Evolutionary conservation across 2,113 vertebrate genomes (phyloP).

Genomic region (Nipponia nippon): DNA sequence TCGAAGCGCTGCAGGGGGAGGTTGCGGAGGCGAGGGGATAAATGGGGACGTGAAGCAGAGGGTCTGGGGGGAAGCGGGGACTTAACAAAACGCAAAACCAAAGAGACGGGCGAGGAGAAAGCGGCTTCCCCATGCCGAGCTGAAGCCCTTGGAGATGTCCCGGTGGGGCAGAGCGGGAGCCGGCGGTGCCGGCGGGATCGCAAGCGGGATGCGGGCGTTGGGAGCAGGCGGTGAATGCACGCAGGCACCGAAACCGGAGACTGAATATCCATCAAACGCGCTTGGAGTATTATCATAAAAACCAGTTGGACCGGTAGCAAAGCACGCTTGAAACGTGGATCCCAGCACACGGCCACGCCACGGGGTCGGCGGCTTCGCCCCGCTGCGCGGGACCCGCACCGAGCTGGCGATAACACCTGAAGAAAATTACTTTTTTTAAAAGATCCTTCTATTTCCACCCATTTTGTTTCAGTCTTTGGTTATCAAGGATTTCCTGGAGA

Average conservation of each 20-base stretch:
- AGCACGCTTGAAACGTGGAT: not conserved
- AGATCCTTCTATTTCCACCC: not conserved
- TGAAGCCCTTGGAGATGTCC: not conserved
- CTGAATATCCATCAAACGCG: not conserved
- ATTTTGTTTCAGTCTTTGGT: not conserved
- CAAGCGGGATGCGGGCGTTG: not conserved
- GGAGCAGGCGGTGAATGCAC: not conserved
- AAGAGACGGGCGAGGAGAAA: not conserved
- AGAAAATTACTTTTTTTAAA: fast-evolving
- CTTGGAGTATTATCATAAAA: not conserved
- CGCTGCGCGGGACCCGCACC: fast-evolving
- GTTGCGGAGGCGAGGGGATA: not conserved
- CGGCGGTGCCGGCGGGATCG: fast-evolving
- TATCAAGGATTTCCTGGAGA: not conserved
- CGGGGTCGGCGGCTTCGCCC: fast-evolving
- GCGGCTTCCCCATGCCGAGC: fast-evolving
- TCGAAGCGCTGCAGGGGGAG: fast-evolving
- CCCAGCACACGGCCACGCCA: not conserved
- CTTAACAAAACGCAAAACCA: not conserved
- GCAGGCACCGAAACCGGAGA: not conserved
- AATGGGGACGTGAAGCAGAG: not conserved
- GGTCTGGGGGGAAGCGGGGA: not conserved
- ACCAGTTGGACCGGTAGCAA: not conserved
- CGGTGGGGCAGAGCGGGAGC: fast-evolving
- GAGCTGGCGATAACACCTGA: fast-evolving